Evolutionary conservation across 92 coral and sea anemone genomes (phyloP).

Genomic region (Porites evermanni): DNA sequence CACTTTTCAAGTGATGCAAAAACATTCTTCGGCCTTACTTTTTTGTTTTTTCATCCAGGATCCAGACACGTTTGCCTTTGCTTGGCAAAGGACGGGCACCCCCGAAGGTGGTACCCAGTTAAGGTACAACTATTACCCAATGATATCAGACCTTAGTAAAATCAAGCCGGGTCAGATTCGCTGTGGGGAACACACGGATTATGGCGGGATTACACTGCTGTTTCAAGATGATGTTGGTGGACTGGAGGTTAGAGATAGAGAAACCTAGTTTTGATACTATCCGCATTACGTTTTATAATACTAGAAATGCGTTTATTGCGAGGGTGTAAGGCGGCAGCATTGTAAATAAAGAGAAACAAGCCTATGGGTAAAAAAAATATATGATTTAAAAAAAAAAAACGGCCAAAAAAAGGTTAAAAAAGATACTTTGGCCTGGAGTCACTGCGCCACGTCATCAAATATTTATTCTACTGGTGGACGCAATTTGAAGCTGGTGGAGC

Average conservation of each 20-base stretch:
- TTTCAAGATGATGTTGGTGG: constrained; percentile 84
- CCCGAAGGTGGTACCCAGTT: constrained; percentile 62
- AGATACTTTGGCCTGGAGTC: no score
- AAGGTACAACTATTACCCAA: constrained; percentile 77
- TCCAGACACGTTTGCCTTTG: constrained; percentile 59
- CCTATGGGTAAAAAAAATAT: no score
- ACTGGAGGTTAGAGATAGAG: constrained; percentile 57
- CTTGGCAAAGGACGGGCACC: constrained; percentile 63
- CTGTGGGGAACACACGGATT: neutral
- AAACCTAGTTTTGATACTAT: neutral
- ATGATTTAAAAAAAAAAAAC: no score
- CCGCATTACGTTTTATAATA: neutral
- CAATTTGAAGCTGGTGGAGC: no score
- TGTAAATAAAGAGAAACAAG: no score
- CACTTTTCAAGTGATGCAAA: no score
- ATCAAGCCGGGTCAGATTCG: constrained; percentile 82
- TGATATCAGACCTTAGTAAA: constrained; percentile 3
- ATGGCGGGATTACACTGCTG: constrained; percentile 60
- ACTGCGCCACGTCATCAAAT: no score
- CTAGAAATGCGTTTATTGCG: no score
- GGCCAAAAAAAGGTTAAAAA: no score
- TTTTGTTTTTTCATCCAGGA: constrained; percentile 38
- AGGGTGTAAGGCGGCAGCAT: no score
- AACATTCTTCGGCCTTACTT: no score
- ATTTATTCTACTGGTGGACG: no score